Evolutionary conservation across 2,797 vertebrate species (phyloP).

Genomic region (Pipistrellus nathusii): DNA sequence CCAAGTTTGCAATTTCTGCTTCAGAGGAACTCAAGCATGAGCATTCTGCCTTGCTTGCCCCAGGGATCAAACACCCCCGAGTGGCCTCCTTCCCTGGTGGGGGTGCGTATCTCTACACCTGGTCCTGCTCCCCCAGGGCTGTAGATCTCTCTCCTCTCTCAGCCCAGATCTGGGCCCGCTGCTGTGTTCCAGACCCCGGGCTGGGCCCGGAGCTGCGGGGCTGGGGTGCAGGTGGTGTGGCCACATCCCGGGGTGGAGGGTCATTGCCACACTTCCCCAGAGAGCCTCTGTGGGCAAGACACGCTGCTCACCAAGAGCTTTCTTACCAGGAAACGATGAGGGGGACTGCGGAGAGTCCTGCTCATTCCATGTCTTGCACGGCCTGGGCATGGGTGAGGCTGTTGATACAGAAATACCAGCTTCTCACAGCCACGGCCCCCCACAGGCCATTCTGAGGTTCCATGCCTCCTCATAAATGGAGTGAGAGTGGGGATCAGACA

Average conservation of each 20-base stretch:
- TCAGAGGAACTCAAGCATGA: constrained; percentile 32
- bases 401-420: neutral
- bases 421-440: fast-evolving
- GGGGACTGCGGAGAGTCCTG: neutral
- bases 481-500: neutral
- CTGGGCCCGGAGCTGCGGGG: too few relatives aligned
- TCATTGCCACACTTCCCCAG: neutral
- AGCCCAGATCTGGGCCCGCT: neutral
- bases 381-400: too few relatives aligned
- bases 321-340: neutral
- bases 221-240: neutral
- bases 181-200: neutral
- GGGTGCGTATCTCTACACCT: neutral
- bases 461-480: neutral
- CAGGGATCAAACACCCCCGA: neutral
- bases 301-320: neutral
- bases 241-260: fast-evolving
- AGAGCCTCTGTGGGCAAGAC: neutral
- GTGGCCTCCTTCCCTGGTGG: neutral
- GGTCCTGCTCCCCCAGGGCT: neutral
- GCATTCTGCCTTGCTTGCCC: constrained; percentile 9
- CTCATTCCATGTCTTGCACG: neutral
- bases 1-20: constrained; percentile 41
- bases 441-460: neutral
- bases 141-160: neutral